Percentiles rank a stretch among this genome's conserved stretches.
Evolutionary conservation across 1,140 invertebrate genomes (phyloP).

Genomic region (Copidosoma floridanum): DNA sequence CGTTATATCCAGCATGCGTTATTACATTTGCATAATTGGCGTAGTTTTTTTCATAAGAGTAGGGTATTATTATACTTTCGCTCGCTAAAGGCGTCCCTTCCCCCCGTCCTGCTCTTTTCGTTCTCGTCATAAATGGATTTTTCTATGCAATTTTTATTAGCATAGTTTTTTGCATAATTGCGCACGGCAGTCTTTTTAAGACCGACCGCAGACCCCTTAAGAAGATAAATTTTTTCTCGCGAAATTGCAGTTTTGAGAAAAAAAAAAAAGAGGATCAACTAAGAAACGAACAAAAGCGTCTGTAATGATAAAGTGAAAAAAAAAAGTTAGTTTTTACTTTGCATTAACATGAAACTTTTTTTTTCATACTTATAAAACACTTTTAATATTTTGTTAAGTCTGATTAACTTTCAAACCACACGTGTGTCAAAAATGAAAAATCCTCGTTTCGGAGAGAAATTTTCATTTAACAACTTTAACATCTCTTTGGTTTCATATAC

Average conservation of each 20-base stretch:
- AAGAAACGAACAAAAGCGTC: no score
- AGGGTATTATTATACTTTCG: conserved; percentile 29
- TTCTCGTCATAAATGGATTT: conserved; percentile 45
- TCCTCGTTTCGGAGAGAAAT: no score
- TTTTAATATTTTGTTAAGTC: no score
- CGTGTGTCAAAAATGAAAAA: no score
- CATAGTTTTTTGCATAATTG: conserved; percentile 54
- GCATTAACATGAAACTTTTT: no score
- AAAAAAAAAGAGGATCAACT: not conserved
- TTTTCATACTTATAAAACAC: no score
- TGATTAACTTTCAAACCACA: no score
- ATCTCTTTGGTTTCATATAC: no score
- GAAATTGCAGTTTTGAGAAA: no score
- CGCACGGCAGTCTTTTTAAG: conserved; percentile 32
- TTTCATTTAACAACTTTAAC: no score
- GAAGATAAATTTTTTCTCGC: conserved; percentile 36
- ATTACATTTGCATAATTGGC: conserved; percentile 48
- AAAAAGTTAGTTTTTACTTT: no score
- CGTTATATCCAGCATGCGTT: conserved; percentile 40
- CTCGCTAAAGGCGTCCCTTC: not conserved
- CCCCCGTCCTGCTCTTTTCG: not conserved
- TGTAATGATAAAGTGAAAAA: no score
- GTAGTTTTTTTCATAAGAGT: conserved; percentile 43
- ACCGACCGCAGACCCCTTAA: conserved; percentile 42
- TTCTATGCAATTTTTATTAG: conserved; percentile 53